Evolutionary conservation across 2,797 vertebrate genomes (phyloP), one percentile per base, ranked within the genome.

Genomic region (Enteromius viviparus): DNA sequence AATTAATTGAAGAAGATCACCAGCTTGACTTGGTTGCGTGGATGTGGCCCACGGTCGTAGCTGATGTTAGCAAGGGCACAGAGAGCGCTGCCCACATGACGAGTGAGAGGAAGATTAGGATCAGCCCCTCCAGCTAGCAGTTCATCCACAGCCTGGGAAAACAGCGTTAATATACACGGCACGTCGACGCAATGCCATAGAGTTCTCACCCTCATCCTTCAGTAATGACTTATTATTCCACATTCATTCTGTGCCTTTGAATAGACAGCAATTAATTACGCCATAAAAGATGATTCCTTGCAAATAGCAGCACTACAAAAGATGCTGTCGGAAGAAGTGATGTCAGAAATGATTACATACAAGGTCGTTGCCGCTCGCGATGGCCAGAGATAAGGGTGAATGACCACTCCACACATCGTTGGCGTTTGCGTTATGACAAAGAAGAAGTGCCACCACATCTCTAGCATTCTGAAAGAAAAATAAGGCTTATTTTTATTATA

Each of bases 301-400:
- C 53, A 64, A 77, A 64, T 26, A 53, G 47, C 45, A 10, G 47
- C 49, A 79, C 47, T 53, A 69, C 58, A 78, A 34, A 78, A n/a
- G 6, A 77, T 65, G 32, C 45, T 34, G 55, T 40, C 37, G 0
- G 9, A 19, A 62, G 4, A 64, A 65, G 26, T 47, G 37, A 32
- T 47, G 42, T 49, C 23, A 66, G 14, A 14, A 53, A 47, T 34
- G 21, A 58, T 75, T 21, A 58, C 94, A 91, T 89, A 97, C 97
- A 94, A 94, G 87, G 77, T 96, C 92, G 5, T 97, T 98, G 84
- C 96, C 96, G 17, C 92, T 95, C 68, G 95, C 94, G 23, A 97
- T 95, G 53, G 96, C 94, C 84, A 97, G 87, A 11, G 97, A 98
- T 23, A 97, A 95, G 0, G 96, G 94, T 4, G 97, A 97, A 90